Evolutionary conservation across 2,888 invertebrate genomes (phyloP).

Genomic region (Gisinianus flammeolus): DNA sequence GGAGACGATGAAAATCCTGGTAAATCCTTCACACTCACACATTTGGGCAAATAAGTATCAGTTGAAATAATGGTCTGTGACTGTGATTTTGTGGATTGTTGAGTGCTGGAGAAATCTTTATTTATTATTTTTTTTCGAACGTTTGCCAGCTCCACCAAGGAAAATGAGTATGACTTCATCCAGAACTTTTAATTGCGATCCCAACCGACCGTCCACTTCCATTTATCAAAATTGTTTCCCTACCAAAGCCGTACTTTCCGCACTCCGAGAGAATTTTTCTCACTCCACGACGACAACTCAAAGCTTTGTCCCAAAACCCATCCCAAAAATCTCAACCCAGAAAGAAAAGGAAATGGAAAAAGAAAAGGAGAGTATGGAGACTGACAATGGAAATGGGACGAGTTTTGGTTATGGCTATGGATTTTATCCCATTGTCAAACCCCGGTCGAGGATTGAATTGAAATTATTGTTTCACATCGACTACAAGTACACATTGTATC

Average conservation of each 20-base stretch:
- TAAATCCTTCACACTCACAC: too few relatives aligned
- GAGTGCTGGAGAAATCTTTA: too few relatives aligned
- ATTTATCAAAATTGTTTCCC: conserved; percentile 37
- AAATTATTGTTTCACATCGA: conserved; percentile 30
- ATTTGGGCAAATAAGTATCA: too few relatives aligned
- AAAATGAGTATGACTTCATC: conserved; percentile 33
- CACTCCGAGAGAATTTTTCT: conserved; percentile 29
- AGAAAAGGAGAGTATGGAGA: background rate
- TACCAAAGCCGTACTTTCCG: background rate
- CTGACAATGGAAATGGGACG: background rate
- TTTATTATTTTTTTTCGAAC: too few relatives aligned
- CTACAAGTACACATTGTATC: conserved; percentile 26
- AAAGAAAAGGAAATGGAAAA: background rate
- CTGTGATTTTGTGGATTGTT: too few relatives aligned
- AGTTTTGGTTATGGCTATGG: background rate
- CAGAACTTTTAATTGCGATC: conserved; percentile 25
- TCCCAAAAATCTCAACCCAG: background rate
- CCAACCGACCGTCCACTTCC: conserved; percentile 23
- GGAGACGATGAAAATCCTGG: too few relatives aligned
- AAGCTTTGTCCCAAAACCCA: background rate
- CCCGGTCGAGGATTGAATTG: background rate
- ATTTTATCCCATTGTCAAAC: background rate
- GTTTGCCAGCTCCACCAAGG: conserved; percentile 28
- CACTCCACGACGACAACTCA: background rate
- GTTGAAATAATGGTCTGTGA: too few relatives aligned